Evolutionary conservation across 2,113 vertebrate genomes (phyloP).

Genomic region (Candoia aspera): DNA sequence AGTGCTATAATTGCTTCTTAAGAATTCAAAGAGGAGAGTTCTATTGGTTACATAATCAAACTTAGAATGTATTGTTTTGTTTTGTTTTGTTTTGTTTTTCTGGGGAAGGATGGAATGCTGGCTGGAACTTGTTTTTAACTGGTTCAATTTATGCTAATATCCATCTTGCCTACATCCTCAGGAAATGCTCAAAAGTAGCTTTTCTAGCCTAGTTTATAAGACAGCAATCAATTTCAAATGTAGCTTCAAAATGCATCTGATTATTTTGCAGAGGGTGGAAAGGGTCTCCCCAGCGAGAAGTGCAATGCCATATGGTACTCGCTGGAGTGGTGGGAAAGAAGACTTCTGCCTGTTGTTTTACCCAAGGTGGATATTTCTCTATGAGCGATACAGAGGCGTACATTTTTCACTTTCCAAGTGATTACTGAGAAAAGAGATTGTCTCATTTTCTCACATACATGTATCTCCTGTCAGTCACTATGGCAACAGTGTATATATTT

Average conservation of each 20-base stretch:
- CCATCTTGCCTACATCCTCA: background rate
- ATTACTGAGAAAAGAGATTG: slow-evolving; percentile 52
- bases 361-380: background rate
- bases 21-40: background rate
- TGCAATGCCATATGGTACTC: background rate
- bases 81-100: background rate
- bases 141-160: background rate
- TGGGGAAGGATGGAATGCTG: background rate
- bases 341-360: background rate
- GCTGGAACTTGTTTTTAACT: background rate
- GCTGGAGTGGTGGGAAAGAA: background rate
- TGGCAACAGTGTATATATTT: slow-evolving; percentile 75
- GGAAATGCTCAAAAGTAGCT: background rate
- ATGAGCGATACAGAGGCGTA: slow-evolving; percentile 23
- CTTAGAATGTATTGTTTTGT: background rate
- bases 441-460: slow-evolving; percentile 56
- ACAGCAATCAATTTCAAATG: background rate
- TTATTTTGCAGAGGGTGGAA: background rate
- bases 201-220: background rate
- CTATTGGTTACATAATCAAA: background rate
- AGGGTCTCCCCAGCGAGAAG: background rate
- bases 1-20: background rate
- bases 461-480: slow-evolving; percentile 65
- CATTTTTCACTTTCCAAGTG: slow-evolving; percentile 54
- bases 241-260: background rate